Percentiles rank a stretch among this genome's conserved stretches.
Evolutionary conservation across 1,140 invertebrate genomes (phyloP).

Genomic region (Pogonognathellus flavescens): DNA sequence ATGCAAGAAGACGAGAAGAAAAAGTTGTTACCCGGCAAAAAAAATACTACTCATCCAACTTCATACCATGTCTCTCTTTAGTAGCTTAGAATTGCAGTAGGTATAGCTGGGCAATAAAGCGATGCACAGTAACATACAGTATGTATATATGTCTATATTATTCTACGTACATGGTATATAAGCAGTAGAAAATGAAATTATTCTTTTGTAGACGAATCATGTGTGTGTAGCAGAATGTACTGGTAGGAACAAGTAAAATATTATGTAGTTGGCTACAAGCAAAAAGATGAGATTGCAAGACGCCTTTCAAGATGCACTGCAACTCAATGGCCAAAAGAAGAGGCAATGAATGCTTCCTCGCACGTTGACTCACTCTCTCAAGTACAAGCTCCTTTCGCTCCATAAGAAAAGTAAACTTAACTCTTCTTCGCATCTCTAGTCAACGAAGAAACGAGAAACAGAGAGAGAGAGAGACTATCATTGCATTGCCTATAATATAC

Average conservation of each 20-base stretch:
- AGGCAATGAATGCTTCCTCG: slow-evolving; percentile 30
- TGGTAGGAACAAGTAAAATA: neutral
- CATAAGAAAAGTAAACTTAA: slow-evolving; percentile 31
- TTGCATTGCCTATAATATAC: neutral
- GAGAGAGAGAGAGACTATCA: neutral
- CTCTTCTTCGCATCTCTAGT: neutral
- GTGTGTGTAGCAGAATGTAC: slow-evolving; percentile 5
- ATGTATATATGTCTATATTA: neutral
- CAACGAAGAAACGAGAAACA: neutral
- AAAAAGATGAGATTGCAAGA: slow-evolving; percentile 38
- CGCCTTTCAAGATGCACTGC: slow-evolving; percentile 25
- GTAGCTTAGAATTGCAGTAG: neutral
- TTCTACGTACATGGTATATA: neutral
- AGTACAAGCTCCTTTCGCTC: slow-evolving; percentile 2
- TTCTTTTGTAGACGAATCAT: slow-evolving; percentile 14
- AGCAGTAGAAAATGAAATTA: slow-evolving; percentile 22
- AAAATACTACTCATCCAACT: slow-evolving; percentile 19
- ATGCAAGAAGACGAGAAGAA: slow-evolving; percentile 15
- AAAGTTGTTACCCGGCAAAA: slow-evolving; percentile 44
- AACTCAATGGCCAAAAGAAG: slow-evolving; percentile 6
- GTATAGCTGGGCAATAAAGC: neutral
- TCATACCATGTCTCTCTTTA: neutral
- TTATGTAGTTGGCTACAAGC: neutral
- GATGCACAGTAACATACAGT: slow-evolving; percentile 18
- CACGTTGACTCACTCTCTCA: slow-evolving; percentile 35